Conservation (phyloP, 2,797 vertebrate species). For the Agapornis canus region DNA sequence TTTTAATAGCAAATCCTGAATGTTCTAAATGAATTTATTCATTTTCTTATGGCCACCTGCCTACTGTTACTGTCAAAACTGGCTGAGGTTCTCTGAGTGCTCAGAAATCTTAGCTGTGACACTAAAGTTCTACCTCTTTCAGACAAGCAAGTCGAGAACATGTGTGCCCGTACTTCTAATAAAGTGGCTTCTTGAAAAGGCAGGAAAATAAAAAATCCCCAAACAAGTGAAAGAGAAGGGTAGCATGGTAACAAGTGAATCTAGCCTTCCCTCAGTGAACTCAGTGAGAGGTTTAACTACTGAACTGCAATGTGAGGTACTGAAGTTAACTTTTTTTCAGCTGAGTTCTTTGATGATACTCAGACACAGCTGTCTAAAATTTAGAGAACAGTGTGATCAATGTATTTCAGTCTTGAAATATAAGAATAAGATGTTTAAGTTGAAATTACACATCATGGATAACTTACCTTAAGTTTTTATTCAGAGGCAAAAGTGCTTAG, state of each 20-base stretch:
- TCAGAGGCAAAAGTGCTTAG: not conserved
- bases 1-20: slow-evolving; percentile 3
- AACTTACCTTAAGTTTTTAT: not conserved
- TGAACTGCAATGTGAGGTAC: not conserved
- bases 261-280: not conserved
- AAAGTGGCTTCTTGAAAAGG: not conserved
- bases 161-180: fast-evolving
- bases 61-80: not conserved
- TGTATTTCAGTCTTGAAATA: not conserved
- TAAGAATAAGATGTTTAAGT: not conserved
- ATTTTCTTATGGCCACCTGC: not conserved
- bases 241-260: fast-evolving
- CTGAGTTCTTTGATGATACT: not conserved
- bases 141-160: not conserved
- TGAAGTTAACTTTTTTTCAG: not conserved
- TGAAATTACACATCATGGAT: not conserved
- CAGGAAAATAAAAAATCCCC: fast-evolving
- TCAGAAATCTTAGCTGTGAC: not conserved
- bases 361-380: not conserved
- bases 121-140: not conserved
- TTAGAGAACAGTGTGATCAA: not conserved
- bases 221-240: not conserved
- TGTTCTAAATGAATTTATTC: not conserved
- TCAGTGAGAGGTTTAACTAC: fast-evolving
- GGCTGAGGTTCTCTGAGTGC: not conserved